These are phyloP conservation scores for Thermophis baileyi DNA, from an alignment of 2,113 vertebrate species.

Conservation along the genomic window DNA sequence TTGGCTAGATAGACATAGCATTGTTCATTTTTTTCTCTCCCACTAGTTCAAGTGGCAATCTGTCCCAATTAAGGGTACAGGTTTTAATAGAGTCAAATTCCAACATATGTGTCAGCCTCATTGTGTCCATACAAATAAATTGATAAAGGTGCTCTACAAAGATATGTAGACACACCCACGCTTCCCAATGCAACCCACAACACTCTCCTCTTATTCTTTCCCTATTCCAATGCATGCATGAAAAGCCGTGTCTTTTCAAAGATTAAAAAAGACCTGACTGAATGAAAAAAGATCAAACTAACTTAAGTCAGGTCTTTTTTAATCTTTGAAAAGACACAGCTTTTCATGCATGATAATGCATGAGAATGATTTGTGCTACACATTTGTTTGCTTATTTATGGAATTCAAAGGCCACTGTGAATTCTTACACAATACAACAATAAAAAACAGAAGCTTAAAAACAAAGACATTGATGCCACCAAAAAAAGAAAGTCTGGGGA, in stretches of 20 bases:
- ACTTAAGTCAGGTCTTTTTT: too few relatives aligned
- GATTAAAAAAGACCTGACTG: too few relatives aligned
- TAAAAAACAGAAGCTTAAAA: too few relatives aligned
- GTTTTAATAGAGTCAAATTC: background rate
- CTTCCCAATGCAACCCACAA: background rate
- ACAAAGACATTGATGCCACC: background rate
- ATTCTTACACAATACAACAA: too few relatives aligned
- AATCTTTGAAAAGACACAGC: too few relatives aligned
- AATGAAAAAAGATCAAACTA: too few relatives aligned
- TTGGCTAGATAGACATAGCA: background rate
- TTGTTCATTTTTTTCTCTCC: background rate
- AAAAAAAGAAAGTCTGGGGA: background rate
- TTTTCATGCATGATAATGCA: too few relatives aligned
- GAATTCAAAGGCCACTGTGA: background rate
- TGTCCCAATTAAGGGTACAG: background rate
- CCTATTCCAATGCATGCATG: too few relatives aligned
- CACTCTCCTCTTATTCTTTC: background rate
- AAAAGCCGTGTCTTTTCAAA: too few relatives aligned
- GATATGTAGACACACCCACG: background rate
- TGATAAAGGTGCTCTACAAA: background rate
- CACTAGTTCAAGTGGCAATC: background rate
- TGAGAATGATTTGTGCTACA: background rate
- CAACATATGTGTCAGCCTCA: background rate
- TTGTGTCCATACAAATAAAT: background rate
- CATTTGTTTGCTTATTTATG: background rate